Base-by-base conservation (phyloP, 2,888 invertebrate species). In the Hypena proboscidalis region DNA sequence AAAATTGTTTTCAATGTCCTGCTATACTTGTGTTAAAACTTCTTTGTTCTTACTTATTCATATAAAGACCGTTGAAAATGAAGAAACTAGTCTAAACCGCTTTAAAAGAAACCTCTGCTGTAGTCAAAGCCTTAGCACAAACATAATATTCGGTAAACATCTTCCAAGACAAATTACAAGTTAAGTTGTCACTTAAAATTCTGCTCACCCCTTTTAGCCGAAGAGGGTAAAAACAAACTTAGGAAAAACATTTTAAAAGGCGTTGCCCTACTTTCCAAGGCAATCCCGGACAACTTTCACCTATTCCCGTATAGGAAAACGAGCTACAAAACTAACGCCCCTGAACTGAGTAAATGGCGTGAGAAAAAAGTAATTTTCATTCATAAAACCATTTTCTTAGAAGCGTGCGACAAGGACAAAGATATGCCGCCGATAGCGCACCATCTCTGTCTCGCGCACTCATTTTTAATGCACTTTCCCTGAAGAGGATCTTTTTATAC, bases 281-380 rank as follows among this genome's bases (percentile, higher is more conserved):
- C 59, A 57, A 57, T 54, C 60, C 43, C 60, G 66, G 70, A 77
- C 74, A 76, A 85, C 83, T 83, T 87, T 87, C 85, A 70, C 84
- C 77, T 70, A 67, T 76, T 70, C 70, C 62, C 58, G 55, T 51
- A 64, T 60, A 70, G 63, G 66, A 73, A 78, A 81, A 70, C 61
- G 69, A 74, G 61, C 68, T 64, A 74, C 71, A 77, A 80, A 81
- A 79, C 79, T 77, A 78, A 80, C 79, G 80, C 69, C 79, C 78
- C 76, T 78, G 80, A 84, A 85, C 80, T 74, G 72, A 63, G 82
- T 78, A 85, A 85, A 85, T 83, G 82, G 81, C 69, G 83, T 78
- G 83, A 82, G 82, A 85, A 87, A 86, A 84, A 86, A 85, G 87
- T 83, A 83, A 88, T 87, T 85, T 85, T 84, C 87, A 87, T 89